Conservation (phyloP, 2,797 vertebrate genomes). For the Cottoperca gobio region DNA sequence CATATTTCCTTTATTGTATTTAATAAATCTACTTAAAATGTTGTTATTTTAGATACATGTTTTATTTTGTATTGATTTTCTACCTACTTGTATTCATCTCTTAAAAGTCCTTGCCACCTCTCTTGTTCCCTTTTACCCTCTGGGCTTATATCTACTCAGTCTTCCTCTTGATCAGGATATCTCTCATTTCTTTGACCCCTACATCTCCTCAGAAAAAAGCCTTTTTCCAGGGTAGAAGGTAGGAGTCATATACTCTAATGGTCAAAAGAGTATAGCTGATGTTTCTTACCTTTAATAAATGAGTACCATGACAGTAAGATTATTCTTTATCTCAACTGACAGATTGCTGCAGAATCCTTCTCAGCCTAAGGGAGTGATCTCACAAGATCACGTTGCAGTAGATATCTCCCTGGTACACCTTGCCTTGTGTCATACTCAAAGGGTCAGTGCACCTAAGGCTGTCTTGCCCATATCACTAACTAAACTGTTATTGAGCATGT, state of each 20-base stretch:
- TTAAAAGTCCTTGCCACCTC: background rate
- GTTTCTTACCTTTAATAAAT: conserved; percentile 1
- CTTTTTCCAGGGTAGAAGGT: conserved; percentile 11
- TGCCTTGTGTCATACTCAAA: background rate
- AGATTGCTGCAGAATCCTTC: background rate
- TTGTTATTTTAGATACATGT: background rate
- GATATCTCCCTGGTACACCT: background rate
- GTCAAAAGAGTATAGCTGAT: background rate
- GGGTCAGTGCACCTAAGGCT: no score
- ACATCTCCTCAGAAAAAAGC: conserved; percentile 3
- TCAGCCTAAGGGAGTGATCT: background rate
- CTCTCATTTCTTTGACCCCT: background rate
- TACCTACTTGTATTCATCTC: no score
- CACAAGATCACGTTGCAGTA: background rate
- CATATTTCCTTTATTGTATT: background rate
- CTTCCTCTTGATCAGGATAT: background rate
- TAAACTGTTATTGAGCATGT: background rate
- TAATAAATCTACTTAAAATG: background rate
- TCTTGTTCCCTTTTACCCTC: background rate
- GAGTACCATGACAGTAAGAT: conserved; percentile 2
- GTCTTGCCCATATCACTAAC: background rate
- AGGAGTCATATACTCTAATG: background rate
- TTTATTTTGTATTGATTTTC: background rate
- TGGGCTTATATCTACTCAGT: background rate
- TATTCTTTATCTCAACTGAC: conserved; percentile 2